Percentiles rank a stretch among this genome's conserved stretches.
Evolutionary conservation across 2,113 vertebrate genomes (phyloP).

Genomic region (Leucopsar rothschildi): DNA sequence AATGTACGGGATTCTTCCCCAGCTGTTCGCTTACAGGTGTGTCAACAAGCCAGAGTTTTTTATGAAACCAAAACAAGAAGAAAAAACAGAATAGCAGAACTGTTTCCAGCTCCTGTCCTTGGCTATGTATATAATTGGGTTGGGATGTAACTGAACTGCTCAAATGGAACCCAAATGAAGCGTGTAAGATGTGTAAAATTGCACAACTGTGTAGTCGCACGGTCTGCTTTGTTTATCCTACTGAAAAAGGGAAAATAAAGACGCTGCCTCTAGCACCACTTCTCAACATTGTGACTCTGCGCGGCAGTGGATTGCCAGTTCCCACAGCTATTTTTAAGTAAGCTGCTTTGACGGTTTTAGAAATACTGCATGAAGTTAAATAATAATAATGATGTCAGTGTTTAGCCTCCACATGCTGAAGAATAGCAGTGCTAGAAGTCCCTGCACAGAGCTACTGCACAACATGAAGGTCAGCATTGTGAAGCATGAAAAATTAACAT

Average conservation of each 20-base stretch:
- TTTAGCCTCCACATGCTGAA: background rate
- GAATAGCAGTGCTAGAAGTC: background rate
- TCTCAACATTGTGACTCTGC: conserved; percentile 25
- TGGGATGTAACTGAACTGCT: background rate
- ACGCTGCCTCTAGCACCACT: conserved; percentile 10
- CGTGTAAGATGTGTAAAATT: background rate
- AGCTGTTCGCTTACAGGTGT: conserved; percentile 89
- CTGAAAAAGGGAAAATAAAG: conserved; percentile 60
- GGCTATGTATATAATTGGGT: background rate
- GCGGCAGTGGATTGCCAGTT: background rate
- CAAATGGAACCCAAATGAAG: background rate
- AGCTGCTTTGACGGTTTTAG: conserved; percentile 10
- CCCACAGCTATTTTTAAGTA: conserved; percentile 1
- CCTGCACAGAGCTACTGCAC: background rate
- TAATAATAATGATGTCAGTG: conserved; percentile 21
- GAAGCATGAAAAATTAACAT: conserved; percentile 32
- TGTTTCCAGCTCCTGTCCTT: background rate
- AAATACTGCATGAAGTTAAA: conserved; percentile 31
- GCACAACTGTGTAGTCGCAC: background rate
- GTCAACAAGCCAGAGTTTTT: conserved; percentile 86
- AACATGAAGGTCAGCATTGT: background rate
- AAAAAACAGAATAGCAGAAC: conserved; percentile 70
- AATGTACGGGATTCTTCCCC: conserved; percentile 85
- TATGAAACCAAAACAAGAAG: conserved; percentile 69
- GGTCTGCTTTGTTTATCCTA: background rate